Conservation (phyloP, 2,113 vertebrate species). For the Butorides virescens region DNA sequence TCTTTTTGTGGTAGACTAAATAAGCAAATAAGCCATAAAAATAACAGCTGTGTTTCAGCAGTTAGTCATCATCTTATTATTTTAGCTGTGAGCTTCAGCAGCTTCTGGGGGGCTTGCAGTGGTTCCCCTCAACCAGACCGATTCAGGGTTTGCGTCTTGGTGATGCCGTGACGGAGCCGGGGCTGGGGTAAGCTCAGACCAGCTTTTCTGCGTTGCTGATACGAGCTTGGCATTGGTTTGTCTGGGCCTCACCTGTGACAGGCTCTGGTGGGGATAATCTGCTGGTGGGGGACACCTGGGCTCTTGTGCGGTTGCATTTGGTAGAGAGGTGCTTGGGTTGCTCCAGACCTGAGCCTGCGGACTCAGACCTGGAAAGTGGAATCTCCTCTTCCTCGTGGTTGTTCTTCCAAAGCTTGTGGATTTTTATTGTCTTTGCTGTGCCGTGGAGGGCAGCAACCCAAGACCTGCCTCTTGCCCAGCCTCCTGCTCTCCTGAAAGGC, state of each 20-base stretch:
- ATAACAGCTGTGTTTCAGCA: background rate
- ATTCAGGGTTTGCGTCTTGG: accelerated
- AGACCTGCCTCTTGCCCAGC: background rate
- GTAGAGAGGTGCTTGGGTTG: background rate
- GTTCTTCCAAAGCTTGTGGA: background rate
- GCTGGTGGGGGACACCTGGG: background rate
- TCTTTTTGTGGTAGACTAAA: background rate
- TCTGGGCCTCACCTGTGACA: background rate
- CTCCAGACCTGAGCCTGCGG: background rate
- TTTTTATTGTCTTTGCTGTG: background rate
- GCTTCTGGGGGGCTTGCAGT: background rate
- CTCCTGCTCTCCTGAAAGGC: background rate
- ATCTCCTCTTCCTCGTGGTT: background rate
- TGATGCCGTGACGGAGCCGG: background rate
- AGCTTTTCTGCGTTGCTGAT: no score
- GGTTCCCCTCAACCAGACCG: accelerated
- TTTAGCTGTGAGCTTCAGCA: background rate
- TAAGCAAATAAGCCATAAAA: background rate
- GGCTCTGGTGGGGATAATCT: background rate
- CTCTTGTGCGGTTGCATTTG: accelerated
- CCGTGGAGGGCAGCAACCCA: background rate
- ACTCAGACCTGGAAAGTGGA: background rate
- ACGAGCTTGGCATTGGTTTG: accelerated
- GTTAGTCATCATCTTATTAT: background rate
- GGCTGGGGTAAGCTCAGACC: background rate